A percentile compares a stretch with the other conserved stretches of the same genome.
phyloP scores from a whole-genome alignment of 2,888 invertebrate species.

The Willowsia nigromaculata region DNA sequence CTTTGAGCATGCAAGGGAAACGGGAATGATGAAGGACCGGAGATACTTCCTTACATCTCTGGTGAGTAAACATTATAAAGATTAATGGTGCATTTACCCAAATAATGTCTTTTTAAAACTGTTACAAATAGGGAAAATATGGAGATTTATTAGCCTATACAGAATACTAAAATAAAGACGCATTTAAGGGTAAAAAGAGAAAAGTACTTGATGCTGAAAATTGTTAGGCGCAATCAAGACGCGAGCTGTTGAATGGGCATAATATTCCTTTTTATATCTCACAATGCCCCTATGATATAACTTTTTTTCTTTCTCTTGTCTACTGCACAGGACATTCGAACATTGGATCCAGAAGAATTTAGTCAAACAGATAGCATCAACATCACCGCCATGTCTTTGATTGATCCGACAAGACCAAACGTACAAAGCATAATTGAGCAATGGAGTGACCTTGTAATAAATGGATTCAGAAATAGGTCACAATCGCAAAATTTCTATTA shows the following conservation, averaged over 20 bases:
- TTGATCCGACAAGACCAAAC: slow-evolving; percentile 91
- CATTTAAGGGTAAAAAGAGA: background rate
- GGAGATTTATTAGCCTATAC: slow-evolving; percentile 50
- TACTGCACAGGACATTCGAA: slow-evolving; percentile 89
- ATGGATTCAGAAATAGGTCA: slow-evolving; percentile 74
- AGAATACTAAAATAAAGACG: background rate
- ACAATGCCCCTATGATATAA: background rate
- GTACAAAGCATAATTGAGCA: slow-evolving; percentile 89
- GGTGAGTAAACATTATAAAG: slow-evolving; percentile 74
- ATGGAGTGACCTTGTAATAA: slow-evolving; percentile 82
- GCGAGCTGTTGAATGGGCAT: background rate
- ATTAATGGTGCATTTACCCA: slow-evolving; percentile 69
- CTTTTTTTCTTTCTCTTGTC: background rate
- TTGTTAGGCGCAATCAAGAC: background rate
- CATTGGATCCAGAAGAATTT: slow-evolving; percentile 95
- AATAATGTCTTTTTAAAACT: slow-evolving; percentile 70
- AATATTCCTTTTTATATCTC: background rate
- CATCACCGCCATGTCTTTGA: slow-evolving; percentile 94
- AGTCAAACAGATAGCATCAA: slow-evolving; percentile 94
- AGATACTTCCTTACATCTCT: slow-evolving; percentile 78
- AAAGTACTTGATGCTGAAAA: no score
- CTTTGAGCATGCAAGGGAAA: slow-evolving; percentile 77
- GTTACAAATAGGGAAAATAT: slow-evolving; percentile 63
- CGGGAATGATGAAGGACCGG: slow-evolving; percentile 77
- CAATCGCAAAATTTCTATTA: slow-evolving; percentile 55